phyloP scores from a whole-genome alignment of 2,888 invertebrate genomes.

The Electrophaes corylata region DNA sequence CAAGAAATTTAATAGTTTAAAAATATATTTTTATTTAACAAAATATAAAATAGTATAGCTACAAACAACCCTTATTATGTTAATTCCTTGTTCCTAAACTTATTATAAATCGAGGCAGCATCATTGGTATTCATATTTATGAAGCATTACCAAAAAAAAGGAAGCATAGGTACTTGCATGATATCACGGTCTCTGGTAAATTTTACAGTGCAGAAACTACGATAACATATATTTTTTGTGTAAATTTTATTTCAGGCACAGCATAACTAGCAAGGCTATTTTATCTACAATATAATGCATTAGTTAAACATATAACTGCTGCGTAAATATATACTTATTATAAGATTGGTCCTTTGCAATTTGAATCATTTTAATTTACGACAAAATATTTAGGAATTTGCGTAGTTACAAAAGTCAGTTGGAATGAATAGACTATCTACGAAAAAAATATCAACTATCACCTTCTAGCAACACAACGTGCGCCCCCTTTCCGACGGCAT shows the following conservation, averaged over 20 bases:
- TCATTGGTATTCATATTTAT: neutral
- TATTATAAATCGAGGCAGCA: neutral
- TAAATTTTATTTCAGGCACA: neutral
- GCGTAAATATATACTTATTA: neutral
- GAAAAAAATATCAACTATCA: slow-evolving; percentile 43
- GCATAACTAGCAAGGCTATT: neutral
- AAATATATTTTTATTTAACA: neutral
- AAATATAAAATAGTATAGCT: neutral
- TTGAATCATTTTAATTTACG: too few species aligned
- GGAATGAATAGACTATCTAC: slow-evolving; percentile 6
- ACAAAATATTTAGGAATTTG: neutral
- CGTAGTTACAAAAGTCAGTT: neutral
- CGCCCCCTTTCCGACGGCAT: slow-evolving; percentile 91
- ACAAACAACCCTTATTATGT: neutral
- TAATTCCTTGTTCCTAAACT: neutral
- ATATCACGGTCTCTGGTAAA: neutral
- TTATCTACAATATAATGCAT: neutral
- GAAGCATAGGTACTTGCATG: too few species aligned
- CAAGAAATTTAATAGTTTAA: neutral
- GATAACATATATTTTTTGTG: neutral
- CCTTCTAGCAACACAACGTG: slow-evolving; percentile 85
- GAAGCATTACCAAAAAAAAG: too few species aligned
- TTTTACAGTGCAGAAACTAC: too few species aligned
- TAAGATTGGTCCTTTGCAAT: too few species aligned
- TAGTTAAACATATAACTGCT: neutral